Conservation (phyloP, 2,888 invertebrate genomes). For the Ectobius pallidus region DNA sequence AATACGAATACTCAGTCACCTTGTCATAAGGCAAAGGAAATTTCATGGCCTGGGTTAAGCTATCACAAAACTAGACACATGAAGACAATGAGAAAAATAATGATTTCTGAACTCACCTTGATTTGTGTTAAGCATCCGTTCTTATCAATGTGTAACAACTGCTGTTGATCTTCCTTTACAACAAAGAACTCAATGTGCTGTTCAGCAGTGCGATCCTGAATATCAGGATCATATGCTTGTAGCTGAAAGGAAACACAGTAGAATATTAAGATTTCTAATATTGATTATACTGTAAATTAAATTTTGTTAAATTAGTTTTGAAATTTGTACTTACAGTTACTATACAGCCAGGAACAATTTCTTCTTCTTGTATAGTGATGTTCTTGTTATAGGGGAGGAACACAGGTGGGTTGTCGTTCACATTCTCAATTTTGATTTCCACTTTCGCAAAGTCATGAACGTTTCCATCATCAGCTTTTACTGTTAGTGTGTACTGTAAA, state of each 20-base stretch:
- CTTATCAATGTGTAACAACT: constrained; percentile 73
- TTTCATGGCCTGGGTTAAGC: too few species aligned
- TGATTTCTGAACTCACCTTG: too few species aligned
- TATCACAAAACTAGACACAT: too few species aligned
- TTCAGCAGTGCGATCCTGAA: constrained; percentile 72
- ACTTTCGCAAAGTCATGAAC: constrained; percentile 84
- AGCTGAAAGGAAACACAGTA: constrained; percentile 53
- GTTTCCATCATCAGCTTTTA: constrained; percentile 83
- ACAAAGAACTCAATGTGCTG: constrained; percentile 80
- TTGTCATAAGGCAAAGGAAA: too few species aligned
- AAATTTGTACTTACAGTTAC: constrained; percentile 63
- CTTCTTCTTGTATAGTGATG: constrained; percentile 78
- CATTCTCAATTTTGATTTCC: constrained; percentile 82
- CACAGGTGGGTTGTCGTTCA: constrained; percentile 91
- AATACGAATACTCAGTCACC: too few species aligned
- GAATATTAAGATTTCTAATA: too few species aligned
- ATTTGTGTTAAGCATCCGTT: constrained; percentile 75
- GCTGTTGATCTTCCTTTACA: constrained; percentile 73
- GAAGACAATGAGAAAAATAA: too few species aligned
- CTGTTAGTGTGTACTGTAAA: constrained; percentile 77
- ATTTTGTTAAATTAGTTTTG: too few species aligned
- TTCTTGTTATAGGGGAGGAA: constrained; percentile 74
- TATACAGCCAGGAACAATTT: constrained; percentile 68
- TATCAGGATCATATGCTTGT: constrained; percentile 85
- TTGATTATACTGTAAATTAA: too few species aligned